Conservation (phyloP, 1,140 invertebrate genomes). For the Meteorus sp. region DNA sequence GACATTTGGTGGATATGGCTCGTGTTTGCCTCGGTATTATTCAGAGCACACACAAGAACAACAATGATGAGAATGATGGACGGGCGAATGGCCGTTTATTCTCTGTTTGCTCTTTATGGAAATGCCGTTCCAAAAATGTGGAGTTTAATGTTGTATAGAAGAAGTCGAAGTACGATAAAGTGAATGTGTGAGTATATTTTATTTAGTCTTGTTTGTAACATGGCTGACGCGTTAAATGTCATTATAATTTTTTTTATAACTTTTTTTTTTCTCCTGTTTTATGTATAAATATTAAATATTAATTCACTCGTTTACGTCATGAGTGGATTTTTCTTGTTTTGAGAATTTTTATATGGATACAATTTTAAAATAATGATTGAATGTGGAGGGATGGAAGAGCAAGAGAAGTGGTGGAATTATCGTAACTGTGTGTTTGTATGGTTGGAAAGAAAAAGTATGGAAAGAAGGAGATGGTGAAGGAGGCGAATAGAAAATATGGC, state of each 20-base stretch:
- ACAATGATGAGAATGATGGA: background rate
- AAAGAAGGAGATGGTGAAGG: slow-evolving; percentile 16
- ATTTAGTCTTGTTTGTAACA: background rate
- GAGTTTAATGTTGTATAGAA: background rate
- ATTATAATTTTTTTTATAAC: background rate
- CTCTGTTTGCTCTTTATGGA: slow-evolving; percentile 21
- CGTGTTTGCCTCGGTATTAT: slow-evolving; percentile 22
- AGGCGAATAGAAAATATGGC: slow-evolving; percentile 32
- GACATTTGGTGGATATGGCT: too few species aligned
- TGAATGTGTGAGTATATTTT: background rate
- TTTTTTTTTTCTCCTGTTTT: background rate
- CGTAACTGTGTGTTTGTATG: too few species aligned
- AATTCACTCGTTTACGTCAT: too few species aligned
- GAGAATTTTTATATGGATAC: too few species aligned
- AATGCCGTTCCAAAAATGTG: slow-evolving; percentile 17
- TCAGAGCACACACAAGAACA: slow-evolving; percentile 23
- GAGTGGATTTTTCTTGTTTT: too few species aligned
- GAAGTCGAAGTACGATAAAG: background rate
- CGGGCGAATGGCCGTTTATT: background rate
- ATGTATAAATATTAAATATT: too few species aligned
- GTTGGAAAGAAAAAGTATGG: too few species aligned
- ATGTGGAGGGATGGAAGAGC: too few species aligned
- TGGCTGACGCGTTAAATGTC: background rate
- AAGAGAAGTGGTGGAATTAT: too few species aligned
- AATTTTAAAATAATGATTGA: too few species aligned